Base-by-base conservation (phyloP, 2,113 vertebrate species). In the Chamaetylas fuelleborni region DNA sequence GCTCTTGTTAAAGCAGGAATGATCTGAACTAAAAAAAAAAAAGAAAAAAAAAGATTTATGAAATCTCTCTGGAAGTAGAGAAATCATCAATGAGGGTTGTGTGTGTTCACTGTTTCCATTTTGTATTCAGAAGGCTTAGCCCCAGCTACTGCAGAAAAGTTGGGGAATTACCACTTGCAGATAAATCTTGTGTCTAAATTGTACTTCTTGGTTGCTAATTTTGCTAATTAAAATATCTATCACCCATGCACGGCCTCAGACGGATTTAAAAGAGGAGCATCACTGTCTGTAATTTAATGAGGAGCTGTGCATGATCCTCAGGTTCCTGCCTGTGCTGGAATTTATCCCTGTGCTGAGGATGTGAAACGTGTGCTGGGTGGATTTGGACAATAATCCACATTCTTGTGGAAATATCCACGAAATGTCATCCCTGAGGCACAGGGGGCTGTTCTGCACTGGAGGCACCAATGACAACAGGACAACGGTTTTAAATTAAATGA, bases 151-250 rank as follows among this genome's bases (percentile, higher is more conserved):
- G 48, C 54, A 57, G 53, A 33, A 51, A 91, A 86, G 60, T 70
- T 74, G 47, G 47, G 80, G 81, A 90, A 82, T 94, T 92, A 77
- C 38, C 42, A 38, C 67, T 76, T 57, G 61, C 67, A 92, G 82
- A 87, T 88, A 82, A 87, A 92, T 85, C 71, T 88, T 28, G 15
- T 66, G 34, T 64, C 45, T 84, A 61, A 96, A 81, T 83, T 85
- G 43, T 92, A 80, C 80, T 93, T 86, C 67, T 84, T 88, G 61
- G 29, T 91, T 90, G 88, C 81, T 97, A 92, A 88, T 97, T 95
- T 95, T 70, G 10, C 70, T 96, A 90, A 95, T 95, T 95, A 92
- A 85, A 93, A 67, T 88, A 94, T 91, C 90, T 96, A 26, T 92
- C 92, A 73, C 51, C 71, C 23, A 5, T 61, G 57, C 78, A 48